Evolutionary conservation across 2,888 invertebrate genomes (phyloP).

Genomic region (Melanotus villosus): DNA sequence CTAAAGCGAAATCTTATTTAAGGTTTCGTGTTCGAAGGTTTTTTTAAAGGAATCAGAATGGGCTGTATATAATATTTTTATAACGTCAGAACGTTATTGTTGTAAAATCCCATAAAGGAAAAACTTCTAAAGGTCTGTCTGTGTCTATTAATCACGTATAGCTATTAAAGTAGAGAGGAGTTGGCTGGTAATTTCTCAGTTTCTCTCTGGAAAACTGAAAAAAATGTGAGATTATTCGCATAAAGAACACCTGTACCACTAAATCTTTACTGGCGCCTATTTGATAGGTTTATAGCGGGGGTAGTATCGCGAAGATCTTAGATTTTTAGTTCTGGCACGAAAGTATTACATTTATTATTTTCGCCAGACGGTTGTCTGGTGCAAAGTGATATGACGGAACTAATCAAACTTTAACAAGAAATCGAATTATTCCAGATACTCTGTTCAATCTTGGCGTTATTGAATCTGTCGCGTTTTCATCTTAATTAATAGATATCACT

Average conservation of each 20-base stretch:
- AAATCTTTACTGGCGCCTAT: conserved; percentile 25
- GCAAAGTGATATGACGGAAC: background rate
- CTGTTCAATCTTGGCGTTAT: background rate
- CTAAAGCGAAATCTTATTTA: too few relatives aligned
- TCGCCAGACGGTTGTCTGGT: background rate
- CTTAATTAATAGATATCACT: conserved; percentile 3
- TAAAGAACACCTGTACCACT: conserved; percentile 32
- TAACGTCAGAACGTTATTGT: background rate
- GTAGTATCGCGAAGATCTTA: background rate
- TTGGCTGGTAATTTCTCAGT: conserved; percentile 23
- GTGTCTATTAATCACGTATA: background rate
- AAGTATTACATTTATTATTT: conserved; percentile 17
- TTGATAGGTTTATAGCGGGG: conserved; percentile 28
- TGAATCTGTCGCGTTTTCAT: background rate
- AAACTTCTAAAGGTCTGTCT: conserved; percentile 6
- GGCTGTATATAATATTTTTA: background rate
- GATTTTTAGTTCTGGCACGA: conserved; percentile 24
- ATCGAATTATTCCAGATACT: background rate
- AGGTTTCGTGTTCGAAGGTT: too few relatives aligned
- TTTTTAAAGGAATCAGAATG: too few relatives aligned
- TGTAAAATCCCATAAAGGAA: background rate
- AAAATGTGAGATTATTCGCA: conserved; percentile 35
- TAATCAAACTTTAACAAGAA: background rate
- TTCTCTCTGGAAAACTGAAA: background rate
- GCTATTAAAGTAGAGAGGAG: conserved; percentile 9